phyloP scores from a whole-genome alignment of 2,113 vertebrate genomes.

The Rhea americana region DNA sequence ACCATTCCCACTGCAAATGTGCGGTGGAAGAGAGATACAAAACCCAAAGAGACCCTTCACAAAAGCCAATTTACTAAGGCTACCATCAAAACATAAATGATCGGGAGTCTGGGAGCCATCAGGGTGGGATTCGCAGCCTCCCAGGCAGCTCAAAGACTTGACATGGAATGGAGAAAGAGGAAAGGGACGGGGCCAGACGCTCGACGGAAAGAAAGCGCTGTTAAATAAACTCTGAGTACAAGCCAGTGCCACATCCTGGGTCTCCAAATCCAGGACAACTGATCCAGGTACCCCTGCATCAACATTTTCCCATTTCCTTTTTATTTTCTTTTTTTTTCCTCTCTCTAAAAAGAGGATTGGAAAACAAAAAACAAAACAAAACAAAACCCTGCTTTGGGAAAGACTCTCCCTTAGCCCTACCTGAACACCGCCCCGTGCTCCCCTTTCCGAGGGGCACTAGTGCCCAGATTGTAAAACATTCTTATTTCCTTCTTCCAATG shows the following conservation, averaged over 20 bases:
- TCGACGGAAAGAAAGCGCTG: background rate
- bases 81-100: background rate
- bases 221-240: rapidly evolving
- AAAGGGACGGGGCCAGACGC: background rate
- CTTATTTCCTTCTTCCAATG: constrained; percentile 26
- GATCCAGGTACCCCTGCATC: constrained; percentile 8
- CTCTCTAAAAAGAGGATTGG: background rate
- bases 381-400: background rate
- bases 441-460: background rate
- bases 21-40: background rate
- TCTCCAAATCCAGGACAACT: background rate
- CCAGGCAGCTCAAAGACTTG: background rate
- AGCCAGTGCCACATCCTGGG: background rate
- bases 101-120: background rate
- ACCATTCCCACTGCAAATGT: constrained; percentile 39
- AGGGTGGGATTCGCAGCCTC: background rate
- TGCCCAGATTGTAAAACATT: constrained; percentile 19
- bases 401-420: background rate
- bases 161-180: background rate
- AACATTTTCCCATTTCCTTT: background rate
- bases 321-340: background rate
- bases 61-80: background rate
- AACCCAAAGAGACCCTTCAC: background rate
- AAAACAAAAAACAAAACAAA: background rate
- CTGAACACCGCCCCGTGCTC: constrained; percentile 10